A percentile compares a stretch with the other conserved stretches of the same genome.
Conservation (phyloP, 2,113 vertebrate species). For the Odocoileus hemionus region DNA sequence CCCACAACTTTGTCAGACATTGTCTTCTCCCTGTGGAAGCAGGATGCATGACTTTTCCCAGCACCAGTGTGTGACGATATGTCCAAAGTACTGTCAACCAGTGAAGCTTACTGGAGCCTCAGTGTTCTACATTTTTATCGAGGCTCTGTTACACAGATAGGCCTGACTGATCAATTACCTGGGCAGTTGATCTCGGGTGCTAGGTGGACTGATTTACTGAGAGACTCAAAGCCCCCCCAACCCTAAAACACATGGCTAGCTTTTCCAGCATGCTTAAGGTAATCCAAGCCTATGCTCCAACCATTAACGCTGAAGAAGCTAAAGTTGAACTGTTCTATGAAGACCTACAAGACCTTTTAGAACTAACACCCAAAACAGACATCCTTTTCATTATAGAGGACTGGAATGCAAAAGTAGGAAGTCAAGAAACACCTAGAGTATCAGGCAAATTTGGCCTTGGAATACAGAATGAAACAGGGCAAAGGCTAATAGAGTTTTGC, state of each 20-base stretch:
- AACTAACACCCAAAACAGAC: no score
- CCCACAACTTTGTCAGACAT: not conserved
- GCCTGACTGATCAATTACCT: not conserved
- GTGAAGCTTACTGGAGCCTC: not conserved
- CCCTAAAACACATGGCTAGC: not conserved
- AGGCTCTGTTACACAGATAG: not conserved
- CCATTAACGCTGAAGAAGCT: no score
- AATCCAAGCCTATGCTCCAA: no score
- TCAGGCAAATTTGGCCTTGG: no score
- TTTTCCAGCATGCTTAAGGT: not conserved
- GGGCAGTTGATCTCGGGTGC: not conserved
- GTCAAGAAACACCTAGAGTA: no score
- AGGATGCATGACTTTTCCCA: not conserved
- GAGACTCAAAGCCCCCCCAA: not conserved
- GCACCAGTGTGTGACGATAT: not conserved
- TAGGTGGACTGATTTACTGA: not conserved
- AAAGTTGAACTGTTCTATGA: no score
- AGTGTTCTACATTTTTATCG: not conserved
- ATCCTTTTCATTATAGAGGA: no score
- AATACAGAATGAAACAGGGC: no score
- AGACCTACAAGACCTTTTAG: no score
- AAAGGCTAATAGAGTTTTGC: no score
- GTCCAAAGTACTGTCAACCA: not conserved
- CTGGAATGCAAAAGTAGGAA: no score
- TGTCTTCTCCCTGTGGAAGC: not conserved